Evolutionary conservation across 2,113 vertebrate species (phyloP).

Genomic region (Pterocles gutturalis): DNA sequence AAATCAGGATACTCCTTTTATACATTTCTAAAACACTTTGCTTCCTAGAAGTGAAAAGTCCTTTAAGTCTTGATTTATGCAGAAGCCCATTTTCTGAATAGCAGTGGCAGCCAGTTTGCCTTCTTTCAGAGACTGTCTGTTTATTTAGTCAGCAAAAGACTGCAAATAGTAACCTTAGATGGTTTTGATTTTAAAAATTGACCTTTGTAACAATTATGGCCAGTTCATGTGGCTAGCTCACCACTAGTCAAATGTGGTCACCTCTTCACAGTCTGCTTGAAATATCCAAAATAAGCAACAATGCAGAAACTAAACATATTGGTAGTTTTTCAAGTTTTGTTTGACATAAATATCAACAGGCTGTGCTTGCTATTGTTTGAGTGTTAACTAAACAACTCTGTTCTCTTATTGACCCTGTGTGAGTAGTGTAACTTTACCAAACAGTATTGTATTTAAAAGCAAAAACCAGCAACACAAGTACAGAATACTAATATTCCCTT

Average conservation of each 20-base stretch:
- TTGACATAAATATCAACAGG: not conserved
- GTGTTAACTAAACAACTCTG: not conserved
- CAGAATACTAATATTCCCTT: not conserved
- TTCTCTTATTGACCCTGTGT: not conserved
- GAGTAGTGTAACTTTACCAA: not conserved
- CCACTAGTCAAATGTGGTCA: not conserved
- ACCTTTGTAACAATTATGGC: not conserved
- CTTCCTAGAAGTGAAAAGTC: not conserved
- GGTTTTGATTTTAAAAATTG: not conserved
- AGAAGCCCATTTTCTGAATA: not conserved
- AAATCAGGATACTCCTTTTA: not conserved
- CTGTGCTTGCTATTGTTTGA: not conserved
- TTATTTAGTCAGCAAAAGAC: not conserved
- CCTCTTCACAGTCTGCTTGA: not conserved
- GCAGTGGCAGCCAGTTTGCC: not conserved
- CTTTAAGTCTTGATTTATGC: not conserved
- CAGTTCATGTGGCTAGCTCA: not conserved
- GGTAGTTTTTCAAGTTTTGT: not conserved
- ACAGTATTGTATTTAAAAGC: not conserved
- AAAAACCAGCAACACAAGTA: not conserved
- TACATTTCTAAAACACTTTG: not conserved
- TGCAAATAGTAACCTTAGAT: not conserved
- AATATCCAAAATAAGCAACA: not conserved
- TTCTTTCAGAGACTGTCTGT: not conserved
- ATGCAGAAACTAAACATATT: not conserved